Conservation (phyloP, 2,888 invertebrate genomes). For the Chironomus riparius region DNA sequence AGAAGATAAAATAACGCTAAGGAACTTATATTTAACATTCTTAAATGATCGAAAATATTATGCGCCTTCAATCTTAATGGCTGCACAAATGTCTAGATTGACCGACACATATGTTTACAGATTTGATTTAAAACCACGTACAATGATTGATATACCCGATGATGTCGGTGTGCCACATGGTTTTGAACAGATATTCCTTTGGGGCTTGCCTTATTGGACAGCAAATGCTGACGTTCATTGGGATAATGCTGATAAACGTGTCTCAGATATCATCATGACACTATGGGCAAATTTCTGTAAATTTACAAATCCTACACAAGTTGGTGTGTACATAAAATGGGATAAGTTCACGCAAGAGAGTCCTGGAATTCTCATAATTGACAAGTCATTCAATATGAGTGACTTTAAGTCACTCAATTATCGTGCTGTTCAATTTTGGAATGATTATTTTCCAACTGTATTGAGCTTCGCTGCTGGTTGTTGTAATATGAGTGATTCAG, state of each 20-base stretch:
- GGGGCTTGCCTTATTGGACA: conserved; percentile 69
- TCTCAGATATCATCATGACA: conserved; percentile 70
- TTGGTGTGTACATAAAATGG: conserved; percentile 67
- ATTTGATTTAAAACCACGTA: conserved; percentile 65
- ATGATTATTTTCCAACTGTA: conserved; percentile 70
- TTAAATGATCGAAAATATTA: conserved; percentile 67
- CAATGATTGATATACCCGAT: conserved; percentile 58
- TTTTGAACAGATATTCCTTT: conserved; percentile 70
- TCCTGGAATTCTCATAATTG: conserved; percentile 64
- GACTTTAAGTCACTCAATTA: conserved; percentile 58
- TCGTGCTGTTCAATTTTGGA: conserved; percentile 74
- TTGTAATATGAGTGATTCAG: conserved; percentile 50
- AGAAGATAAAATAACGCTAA: conserved; percentile 50
- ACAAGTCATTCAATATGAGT: conserved; percentile 69
- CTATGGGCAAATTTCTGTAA: conserved; percentile 73
- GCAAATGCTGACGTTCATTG: conserved; percentile 54
- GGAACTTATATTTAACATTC: conserved; percentile 60
- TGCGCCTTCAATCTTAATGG: conserved; percentile 59
- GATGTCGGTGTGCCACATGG: conserved; percentile 73
- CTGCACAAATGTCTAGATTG: conserved; percentile 53
- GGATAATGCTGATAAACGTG: conserved; percentile 68
- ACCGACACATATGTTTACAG: conserved; percentile 55
- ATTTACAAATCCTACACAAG: conserved; percentile 60
- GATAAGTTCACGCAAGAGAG: conserved; percentile 56
- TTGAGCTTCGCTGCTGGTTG: conserved; percentile 63